Conservation (phyloP, 1,140 invertebrate species). For the Cepaea nemoralis region DNA sequence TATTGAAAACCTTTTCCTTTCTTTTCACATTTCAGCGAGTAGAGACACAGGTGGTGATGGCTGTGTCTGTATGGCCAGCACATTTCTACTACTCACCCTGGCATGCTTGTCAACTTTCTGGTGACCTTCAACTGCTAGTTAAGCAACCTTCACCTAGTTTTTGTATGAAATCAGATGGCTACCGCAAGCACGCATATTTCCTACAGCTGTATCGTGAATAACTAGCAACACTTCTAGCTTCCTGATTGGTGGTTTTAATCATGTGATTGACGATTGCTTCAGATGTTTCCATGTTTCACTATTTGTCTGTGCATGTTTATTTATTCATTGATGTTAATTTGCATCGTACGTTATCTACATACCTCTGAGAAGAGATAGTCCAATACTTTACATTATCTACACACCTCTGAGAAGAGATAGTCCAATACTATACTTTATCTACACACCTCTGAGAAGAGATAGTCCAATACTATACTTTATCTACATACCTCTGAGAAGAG, state of each 20-base stretch:
- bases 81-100: background rate
- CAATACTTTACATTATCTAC: too few relatives aligned
- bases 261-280: background rate
- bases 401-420: too few relatives aligned
- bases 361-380: background rate
- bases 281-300: background rate
- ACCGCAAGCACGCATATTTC: background rate
- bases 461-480: too few relatives aligned
- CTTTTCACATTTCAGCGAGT: background rate
- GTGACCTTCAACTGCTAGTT: background rate
- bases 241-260: background rate
- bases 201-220: background rate
- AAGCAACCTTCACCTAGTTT: constrained; percentile 5
- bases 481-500: too few relatives aligned
- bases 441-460: too few relatives aligned
- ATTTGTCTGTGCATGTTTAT: constrained; percentile 19
- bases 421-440: too few relatives aligned
- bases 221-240: too few relatives aligned
- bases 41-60: background rate
- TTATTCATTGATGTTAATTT: background rate
- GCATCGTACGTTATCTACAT: background rate
- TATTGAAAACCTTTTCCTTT: background rate
- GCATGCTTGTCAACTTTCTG: constrained; percentile 11
- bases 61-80: background rate
- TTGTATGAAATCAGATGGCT: background rate